phyloP scores from a whole-genome alignment of 2,888 invertebrate species.

The Ennomos erosarius region DNA sequence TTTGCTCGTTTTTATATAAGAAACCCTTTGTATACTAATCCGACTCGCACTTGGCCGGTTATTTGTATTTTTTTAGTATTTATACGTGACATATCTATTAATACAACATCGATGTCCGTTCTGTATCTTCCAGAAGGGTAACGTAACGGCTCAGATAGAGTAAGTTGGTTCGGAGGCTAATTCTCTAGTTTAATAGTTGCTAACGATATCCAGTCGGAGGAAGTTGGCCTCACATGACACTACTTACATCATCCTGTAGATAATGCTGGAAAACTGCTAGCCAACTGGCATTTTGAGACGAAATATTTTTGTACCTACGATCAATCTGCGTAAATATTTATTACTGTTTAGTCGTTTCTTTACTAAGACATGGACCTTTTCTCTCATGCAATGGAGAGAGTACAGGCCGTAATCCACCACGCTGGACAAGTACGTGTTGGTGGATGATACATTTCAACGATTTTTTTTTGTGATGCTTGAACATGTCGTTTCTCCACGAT shows the following conservation, averaged over 20 bases:
- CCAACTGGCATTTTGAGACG: constrained; percentile 2
- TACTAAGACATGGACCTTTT: too few relatives aligned
- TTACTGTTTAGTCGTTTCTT: too few relatives aligned
- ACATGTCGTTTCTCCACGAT: too few relatives aligned
- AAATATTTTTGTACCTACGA: not conserved
- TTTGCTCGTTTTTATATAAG: too few relatives aligned
- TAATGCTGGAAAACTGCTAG: not conserved
- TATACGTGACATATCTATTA: constrained; percentile 6
- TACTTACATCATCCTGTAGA: constrained; percentile 15
- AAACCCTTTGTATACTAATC: too few relatives aligned
- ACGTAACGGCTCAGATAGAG: constrained; percentile 46
- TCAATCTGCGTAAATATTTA: too few relatives aligned
- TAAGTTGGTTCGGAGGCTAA: constrained; percentile 66
- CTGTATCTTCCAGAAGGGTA: constrained; percentile 24
- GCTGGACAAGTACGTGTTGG: too few relatives aligned
- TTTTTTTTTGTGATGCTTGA: too few relatives aligned
- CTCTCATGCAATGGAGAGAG: too few relatives aligned
- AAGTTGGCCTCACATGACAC: constrained; percentile 27
- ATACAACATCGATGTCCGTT: constrained; percentile 4
- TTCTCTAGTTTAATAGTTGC: constrained; percentile 65
- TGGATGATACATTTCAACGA: too few relatives aligned
- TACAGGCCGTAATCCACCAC: too few relatives aligned
- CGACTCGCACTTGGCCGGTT: too few relatives aligned
- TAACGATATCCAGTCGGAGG: constrained; percentile 59
- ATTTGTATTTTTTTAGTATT: not conserved